Base-by-base conservation (phyloP, 1,140 invertebrate genomes). In the Drosophila pandora region DNA sequence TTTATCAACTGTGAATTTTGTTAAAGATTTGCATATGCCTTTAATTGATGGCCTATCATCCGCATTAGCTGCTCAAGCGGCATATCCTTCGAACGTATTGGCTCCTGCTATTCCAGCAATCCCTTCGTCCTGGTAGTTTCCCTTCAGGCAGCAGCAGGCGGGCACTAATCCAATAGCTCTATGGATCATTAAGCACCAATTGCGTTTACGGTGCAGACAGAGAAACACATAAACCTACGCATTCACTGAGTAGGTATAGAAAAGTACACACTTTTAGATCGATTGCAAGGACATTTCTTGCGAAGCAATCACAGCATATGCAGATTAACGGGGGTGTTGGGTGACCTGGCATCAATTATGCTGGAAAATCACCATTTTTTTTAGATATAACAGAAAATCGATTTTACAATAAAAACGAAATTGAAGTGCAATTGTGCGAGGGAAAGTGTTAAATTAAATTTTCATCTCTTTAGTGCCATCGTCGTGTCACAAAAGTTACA, bases 101-200 rank as follows among this genome's bases (percentile, higher is more conserved):
- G 68, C 48, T 23, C 9, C 52, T 21, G 47, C 4, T 41, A 6
- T 53, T 54, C 9, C 32, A 12, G 34, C 41, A 8, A 32, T 60
- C 21, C 32, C 30, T 37, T 23, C 45, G 32, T 41, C 39, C 39
- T 21, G 34, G 58, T 34, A 52, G 58, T 62, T 71, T 63, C 55
- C 74, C 74, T 47, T 34, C 41, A 57, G 69, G 61, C 78, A 60
- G 32, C 9, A 67, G 47, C 13, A 62, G 28, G 50, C 58, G 34
- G 70, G 25, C 71, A 76, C 83, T 87, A 87, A 87, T 87, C 83
- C 83, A 88, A 87, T 87, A 83, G 75, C 71, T 49, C 52, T 73
- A 70, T 50, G 82, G 82, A 88, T 87, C 83, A 88, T 87, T 87
- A 88, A 83, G 67, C 83, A 88, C 79, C 76, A 83, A 87, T 87